These are phyloP conservation scores for Drosophila paranaensis DNA, from an alignment of 2,888 invertebrate genomes.

Conservation along the genomic window DNA sequence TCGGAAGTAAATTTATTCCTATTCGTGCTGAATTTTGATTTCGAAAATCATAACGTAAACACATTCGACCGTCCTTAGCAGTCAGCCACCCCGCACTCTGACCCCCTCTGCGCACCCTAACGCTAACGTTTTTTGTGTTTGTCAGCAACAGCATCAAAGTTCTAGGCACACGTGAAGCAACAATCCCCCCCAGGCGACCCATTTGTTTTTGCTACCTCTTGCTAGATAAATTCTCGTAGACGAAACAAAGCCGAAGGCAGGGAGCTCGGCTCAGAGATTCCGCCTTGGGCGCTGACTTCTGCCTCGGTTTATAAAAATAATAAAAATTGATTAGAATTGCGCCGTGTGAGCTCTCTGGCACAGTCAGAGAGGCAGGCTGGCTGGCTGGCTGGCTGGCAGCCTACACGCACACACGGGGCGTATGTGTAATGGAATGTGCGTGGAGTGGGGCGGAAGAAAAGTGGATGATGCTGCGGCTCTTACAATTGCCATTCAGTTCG, in stretches of 20 bases:
- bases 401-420: constrained; percentile 22
- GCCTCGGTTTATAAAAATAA: constrained; percentile 80
- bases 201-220: constrained; percentile 69
- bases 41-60: constrained; percentile 79
- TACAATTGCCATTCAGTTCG: constrained; percentile 68
- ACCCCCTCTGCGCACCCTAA: background rate
- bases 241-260: constrained; percentile 69
- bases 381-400: background rate
- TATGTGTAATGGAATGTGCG: constrained; percentile 46
- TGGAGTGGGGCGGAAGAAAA: background rate
- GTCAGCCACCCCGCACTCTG: constrained; percentile 9
- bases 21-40: constrained; percentile 83
- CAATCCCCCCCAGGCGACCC: constrained; percentile 70
- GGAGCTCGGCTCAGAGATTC: constrained; percentile 10
- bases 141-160: constrained; percentile 50
- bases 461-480: constrained; percentile 35
- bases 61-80: constrained; percentile 62
- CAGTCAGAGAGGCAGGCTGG: background rate
- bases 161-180: constrained; percentile 49
- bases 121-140: constrained; percentile 56
- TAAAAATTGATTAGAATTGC: constrained; percentile 84
- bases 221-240: constrained; percentile 73
- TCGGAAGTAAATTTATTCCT: constrained; percentile 83
- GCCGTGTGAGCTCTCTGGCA: constrained; percentile 41
- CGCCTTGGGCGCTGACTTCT: constrained; percentile 31